phyloP scores from a whole-genome alignment of 2,888 invertebrate genomes.

The Dioctria linearis region DNA sequence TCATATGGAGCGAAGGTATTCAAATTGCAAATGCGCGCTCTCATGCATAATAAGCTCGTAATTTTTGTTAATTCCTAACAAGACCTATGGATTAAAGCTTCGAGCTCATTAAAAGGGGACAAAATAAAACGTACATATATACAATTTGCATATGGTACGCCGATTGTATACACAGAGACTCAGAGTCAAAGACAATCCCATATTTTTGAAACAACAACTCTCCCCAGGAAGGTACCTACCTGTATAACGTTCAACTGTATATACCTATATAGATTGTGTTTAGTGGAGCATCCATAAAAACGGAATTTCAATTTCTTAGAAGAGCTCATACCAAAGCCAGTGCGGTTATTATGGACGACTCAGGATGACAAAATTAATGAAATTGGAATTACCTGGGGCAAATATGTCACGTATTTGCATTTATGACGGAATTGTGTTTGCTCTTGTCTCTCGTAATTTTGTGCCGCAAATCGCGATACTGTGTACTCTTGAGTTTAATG shows the following conservation, averaged over 20 bases:
- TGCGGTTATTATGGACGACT: slow-evolving; percentile 35
- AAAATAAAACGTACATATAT: slow-evolving; percentile 8
- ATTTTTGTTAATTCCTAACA: slow-evolving; percentile 39
- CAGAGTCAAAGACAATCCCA: slow-evolving; percentile 39
- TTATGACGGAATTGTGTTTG: slow-evolving; percentile 52
- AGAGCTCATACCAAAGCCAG: slow-evolving; percentile 7
- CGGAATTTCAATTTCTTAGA: slow-evolving; percentile 48
- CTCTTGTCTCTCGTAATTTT: slow-evolving; percentile 45
- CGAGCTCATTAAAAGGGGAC: slow-evolving; percentile 44
- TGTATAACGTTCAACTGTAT: not conserved
- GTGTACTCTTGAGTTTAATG: slow-evolving; percentile 3
- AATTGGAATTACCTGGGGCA: slow-evolving; percentile 48
- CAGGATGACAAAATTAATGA: slow-evolving; percentile 51
- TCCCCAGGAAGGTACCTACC: slow-evolving; percentile 15
- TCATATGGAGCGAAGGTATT: not conserved
- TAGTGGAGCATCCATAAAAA: slow-evolving; percentile 32
- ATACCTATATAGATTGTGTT: not conserved
- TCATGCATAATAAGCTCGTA: slow-evolving; percentile 49
- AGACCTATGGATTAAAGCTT: slow-evolving; percentile 31
- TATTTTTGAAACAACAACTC: slow-evolving; percentile 28
- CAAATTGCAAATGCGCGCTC: slow-evolving; percentile 15
- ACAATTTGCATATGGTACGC: slow-evolving; percentile 44
- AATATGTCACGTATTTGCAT: slow-evolving; percentile 53
- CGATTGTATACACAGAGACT: too few species aligned
- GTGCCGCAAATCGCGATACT: not conserved